These are phyloP conservation scores for Scolopax bukidnonensis DNA, from an alignment of 2,797 vertebrate genomes.

Conservation along the genomic window DNA sequence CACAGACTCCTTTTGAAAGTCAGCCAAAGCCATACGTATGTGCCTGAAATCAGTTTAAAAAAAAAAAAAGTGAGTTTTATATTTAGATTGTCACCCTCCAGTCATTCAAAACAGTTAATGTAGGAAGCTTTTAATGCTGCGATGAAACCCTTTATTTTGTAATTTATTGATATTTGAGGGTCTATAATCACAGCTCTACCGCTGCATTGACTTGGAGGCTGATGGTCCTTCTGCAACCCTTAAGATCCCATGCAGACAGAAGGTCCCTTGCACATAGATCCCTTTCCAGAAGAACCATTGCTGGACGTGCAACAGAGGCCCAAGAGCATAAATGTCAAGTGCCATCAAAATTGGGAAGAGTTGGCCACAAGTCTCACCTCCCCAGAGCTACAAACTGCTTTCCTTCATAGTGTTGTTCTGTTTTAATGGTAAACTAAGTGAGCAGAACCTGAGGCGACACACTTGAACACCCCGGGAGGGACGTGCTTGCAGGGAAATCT, in stretches of 20 bases:
- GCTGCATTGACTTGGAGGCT: neutral
- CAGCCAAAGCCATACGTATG: neutral
- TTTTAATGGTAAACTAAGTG: neutral
- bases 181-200: neutral
- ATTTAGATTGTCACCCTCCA: conserved; percentile 40
- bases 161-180: neutral
- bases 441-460: neutral
- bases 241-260: neutral
- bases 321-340: neutral
- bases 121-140: conserved; percentile 6
- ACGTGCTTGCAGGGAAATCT: neutral
- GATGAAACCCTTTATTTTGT: conserved; percentile 1
- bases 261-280: neutral
- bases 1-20: conserved; percentile 43
- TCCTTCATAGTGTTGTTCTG: neutral
- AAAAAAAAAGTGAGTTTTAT: neutral
- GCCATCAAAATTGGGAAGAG: neutral
- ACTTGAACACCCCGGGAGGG: neutral
- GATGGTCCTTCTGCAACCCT: neutral
- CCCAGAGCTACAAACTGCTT: neutral
- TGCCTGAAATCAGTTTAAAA: neutral
- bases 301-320: neutral
- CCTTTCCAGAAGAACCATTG: neutral
- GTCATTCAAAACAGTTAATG: conserved; percentile 1
- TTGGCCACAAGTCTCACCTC: neutral